Conservation (phyloP, 1,140 invertebrate genomes). For the Ostrea edulis region DNA sequence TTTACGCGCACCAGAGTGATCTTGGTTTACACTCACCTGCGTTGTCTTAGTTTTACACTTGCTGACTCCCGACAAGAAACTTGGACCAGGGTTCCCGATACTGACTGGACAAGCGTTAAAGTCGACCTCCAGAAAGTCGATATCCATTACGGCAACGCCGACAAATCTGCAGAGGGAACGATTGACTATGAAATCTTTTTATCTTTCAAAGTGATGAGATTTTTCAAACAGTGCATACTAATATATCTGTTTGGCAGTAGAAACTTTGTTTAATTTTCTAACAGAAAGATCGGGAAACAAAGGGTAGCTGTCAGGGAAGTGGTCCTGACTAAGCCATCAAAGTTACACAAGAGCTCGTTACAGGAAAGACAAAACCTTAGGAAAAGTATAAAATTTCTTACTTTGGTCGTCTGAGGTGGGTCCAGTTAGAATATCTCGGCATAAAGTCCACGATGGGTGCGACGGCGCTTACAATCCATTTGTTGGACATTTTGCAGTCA, state of each 20-base stretch:
- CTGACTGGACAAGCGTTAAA: constrained; percentile 68
- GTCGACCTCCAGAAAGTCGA: constrained; percentile 64
- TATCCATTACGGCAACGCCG: constrained; percentile 66
- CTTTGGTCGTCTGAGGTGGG: constrained; percentile 97
- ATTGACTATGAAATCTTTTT: background rate
- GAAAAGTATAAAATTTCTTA: constrained; percentile 72
- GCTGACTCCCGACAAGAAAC: constrained; percentile 65
- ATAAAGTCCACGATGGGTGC: constrained; percentile 97
- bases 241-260: too few relatives aligned
- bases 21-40: constrained; percentile 49
- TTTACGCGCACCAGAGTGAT: background rate
- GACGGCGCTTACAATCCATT: constrained; percentile 95
- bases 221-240: background rate
- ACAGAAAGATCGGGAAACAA: too few relatives aligned
- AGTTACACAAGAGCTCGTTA: too few relatives aligned
- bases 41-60: constrained; percentile 65
- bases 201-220: background rate
- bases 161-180: constrained; percentile 60
- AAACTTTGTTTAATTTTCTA: too few relatives aligned
- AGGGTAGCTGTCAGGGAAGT: too few relatives aligned
- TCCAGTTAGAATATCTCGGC: constrained; percentile 92
- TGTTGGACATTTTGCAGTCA: constrained; percentile 95
- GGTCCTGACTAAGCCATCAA: too few relatives aligned
- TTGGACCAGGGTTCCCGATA: constrained; percentile 70
- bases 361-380: too few relatives aligned